These are phyloP conservation scores for Tiphia femorata DNA, from an alignment of 2,888 invertebrate species.

Conservation along the genomic window DNA sequence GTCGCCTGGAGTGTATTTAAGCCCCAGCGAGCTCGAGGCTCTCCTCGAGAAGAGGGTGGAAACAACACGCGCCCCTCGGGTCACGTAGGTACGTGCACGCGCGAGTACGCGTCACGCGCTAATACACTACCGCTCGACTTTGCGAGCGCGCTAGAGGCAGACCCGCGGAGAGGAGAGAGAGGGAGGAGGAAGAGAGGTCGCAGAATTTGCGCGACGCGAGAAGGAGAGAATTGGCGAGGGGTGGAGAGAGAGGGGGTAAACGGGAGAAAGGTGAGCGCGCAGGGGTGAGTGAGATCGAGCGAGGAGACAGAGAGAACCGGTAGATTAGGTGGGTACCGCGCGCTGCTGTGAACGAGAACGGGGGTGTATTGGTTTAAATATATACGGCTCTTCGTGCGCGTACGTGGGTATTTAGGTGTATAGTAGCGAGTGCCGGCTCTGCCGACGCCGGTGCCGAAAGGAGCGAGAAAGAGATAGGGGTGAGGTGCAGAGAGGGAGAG, in stretches of 20 bases:
- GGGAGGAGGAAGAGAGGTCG: slow-evolving; percentile 16
- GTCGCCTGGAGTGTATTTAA: slow-evolving; percentile 28
- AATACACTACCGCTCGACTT: too few relatives aligned
- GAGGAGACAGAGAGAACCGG: slow-evolving; percentile 44
- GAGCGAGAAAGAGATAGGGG: slow-evolving; percentile 16
- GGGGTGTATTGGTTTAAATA: too few relatives aligned
- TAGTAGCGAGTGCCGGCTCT: too few relatives aligned
- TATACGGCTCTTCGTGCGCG: too few relatives aligned
- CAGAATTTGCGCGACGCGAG: slow-evolving; percentile 12
- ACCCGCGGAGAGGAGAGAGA: slow-evolving; percentile 18
- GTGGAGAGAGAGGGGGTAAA: slow-evolving; percentile 7
- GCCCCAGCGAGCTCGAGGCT: background rate
- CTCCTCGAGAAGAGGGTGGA: background rate
- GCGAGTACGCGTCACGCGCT: too few relatives aligned
- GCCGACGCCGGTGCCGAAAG: too few relatives aligned
- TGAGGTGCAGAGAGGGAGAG: slow-evolving; percentile 3
- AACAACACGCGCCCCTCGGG: background rate
- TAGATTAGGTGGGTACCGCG: slow-evolving; percentile 60
- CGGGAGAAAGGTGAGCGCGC: too few relatives aligned
- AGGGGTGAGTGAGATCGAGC: too few relatives aligned
- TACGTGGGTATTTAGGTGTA: too few relatives aligned
- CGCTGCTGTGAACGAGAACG: slow-evolving; percentile 51
- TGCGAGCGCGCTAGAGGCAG: background rate
- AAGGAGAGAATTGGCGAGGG: slow-evolving; percentile 15
- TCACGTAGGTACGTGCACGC: background rate